Percentiles rank a stretch among this genome's conserved stretches.
Evolutionary conservation across 2,797 vertebrate species (phyloP).

Genomic region (Myotis planiceps): DNA sequence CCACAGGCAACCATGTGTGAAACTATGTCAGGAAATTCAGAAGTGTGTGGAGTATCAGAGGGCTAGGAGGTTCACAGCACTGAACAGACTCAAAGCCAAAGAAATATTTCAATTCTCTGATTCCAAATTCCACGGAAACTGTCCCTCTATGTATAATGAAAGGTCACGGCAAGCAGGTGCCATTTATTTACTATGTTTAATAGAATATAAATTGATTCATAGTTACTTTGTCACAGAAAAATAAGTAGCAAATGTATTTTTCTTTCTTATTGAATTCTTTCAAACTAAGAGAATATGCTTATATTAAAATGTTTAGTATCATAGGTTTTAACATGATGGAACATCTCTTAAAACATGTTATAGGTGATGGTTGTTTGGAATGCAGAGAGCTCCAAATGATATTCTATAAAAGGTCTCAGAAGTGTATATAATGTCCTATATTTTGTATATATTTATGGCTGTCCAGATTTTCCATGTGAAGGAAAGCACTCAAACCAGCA

Average conservation of each 20-base stretch:
- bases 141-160: background rate
- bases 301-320: background rate
- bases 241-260: conserved; percentile 42
- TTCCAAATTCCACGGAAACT: background rate
- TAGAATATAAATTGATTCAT: background rate
- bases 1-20: background rate
- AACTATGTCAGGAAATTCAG: background rate
- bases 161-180: background rate
- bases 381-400: background rate
- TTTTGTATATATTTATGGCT: background rate
- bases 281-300: background rate
- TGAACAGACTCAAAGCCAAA: background rate
- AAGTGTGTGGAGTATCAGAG: background rate
- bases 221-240: conserved; percentile 40
- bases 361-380: background rate
- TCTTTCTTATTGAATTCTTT: background rate
- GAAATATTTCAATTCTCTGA: background rate
- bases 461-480: background rate
- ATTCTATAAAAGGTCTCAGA: background rate
- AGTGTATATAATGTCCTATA: background rate
- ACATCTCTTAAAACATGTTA: background rate
- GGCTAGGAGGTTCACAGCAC: background rate
- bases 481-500: background rate
- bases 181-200: conserved; percentile 15
- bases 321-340: background rate